Evolutionary conservation across 2,113 vertebrate genomes (phyloP).

Genomic region (Geococcyx californianus): DNA sequence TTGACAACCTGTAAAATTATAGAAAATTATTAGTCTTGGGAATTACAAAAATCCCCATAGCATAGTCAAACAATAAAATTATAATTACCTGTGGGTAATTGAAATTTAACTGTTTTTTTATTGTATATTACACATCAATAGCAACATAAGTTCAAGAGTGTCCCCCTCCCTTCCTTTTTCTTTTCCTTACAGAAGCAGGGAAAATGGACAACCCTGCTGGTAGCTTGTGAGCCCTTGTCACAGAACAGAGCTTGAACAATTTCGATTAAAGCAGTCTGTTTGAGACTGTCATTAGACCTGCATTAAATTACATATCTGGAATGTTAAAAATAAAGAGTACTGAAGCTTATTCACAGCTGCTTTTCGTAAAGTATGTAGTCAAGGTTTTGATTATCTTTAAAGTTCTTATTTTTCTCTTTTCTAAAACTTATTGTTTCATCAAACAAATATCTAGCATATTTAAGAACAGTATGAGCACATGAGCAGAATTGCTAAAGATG

Average conservation of each 20-base stretch:
- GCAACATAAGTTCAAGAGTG: slow-evolving; percentile 82
- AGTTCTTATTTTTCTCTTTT: slow-evolving; percentile 77
- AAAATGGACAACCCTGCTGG: slow-evolving; percentile 80
- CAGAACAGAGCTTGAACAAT: slow-evolving; percentile 77
- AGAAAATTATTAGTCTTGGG: slow-evolving; percentile 86
- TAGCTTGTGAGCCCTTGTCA: slow-evolving; percentile 77
- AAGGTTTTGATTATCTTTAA: slow-evolving; percentile 79
- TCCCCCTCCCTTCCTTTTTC: slow-evolving; percentile 47
- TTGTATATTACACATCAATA: slow-evolving; percentile 86
- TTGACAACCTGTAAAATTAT: slow-evolving; percentile 87
- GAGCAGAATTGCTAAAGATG: slow-evolving; percentile 60
- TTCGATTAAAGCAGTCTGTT: slow-evolving; percentile 80
- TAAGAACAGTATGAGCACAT: slow-evolving; percentile 61
- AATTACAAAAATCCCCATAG: slow-evolving; percentile 84
- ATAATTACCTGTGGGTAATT: slow-evolving; percentile 87
- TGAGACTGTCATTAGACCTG: slow-evolving; percentile 81
- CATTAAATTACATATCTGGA: slow-evolving; percentile 82
- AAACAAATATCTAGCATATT: slow-evolving; percentile 74
- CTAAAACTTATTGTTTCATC: slow-evolving; percentile 76
- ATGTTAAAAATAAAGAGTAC: slow-evolving; percentile 81
- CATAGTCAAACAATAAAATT: slow-evolving; percentile 85
- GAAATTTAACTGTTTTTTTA: slow-evolving; percentile 87
- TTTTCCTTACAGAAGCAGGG: slow-evolving; percentile 70
- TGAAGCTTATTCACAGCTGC: slow-evolving; percentile 75
- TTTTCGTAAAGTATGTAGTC: slow-evolving; percentile 71